Base-by-base conservation (phyloP, 2,113 vertebrate genomes). In the Acrocephalus arundinaceus region DNA sequence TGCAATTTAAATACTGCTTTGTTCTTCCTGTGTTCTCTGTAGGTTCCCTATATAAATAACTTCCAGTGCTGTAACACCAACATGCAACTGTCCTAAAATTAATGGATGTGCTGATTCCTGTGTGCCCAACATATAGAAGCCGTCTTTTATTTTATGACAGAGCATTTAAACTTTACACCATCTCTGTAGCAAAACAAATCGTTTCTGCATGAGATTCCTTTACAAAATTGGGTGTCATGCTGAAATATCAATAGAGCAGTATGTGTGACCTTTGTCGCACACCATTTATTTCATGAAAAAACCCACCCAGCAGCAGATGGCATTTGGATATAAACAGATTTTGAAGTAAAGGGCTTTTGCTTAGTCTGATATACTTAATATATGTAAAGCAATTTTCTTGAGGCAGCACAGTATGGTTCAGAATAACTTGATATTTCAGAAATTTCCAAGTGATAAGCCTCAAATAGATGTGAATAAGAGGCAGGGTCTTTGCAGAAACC, bases 291-390 rank as follows among this genome's bases (percentile, higher is more conserved):
- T 85, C 23, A 80, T 66, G 39, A 88, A 85, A 82, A 71, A 93
- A 65, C 0, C 7, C 67, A 80, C 70, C 49, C 59, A 88, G 78
- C 58, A 94, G 89, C 93, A 96, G 96, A 94, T 90, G 90, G 91
- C 93, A 86, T 92, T 94, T 86, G 68, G 79, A 57, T 92, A 93
- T 95, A 93, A 96, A 92, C 87, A 93, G 92, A 88, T 95, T 93
- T 91, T 85, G 73, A 96, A 95, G 57, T 46, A 70, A 95, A 96
- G 84, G 87, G 16, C 51, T 85, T 93, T 83, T 93, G 46, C 87
- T 90, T 90, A 85, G 72, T 90, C 63, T 86, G 75, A 77, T 90
- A 58, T 74, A 87, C 54, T 88, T 93, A 63, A 92, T 91, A 79
- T 66, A 94, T 84, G 87, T 93, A 92, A 95, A 91, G 74, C 62